These are phyloP conservation scores for Anisognathus igniventris DNA, from an alignment of 2,797 vertebrate species.

Conservation along the genomic window DNA sequence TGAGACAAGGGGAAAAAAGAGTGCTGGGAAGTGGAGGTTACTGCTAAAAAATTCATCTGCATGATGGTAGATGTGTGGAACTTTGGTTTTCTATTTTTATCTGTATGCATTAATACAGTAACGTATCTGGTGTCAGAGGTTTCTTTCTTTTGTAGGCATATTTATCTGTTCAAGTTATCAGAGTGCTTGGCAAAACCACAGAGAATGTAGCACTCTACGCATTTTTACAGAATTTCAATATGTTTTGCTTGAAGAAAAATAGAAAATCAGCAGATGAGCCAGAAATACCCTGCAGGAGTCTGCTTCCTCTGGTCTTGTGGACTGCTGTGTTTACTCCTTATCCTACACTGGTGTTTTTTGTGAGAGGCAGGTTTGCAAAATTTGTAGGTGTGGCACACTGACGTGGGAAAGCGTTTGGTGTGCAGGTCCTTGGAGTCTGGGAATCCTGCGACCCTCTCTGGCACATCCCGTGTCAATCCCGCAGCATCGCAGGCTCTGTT, in stretches of 20 bases:
- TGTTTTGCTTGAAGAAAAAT: neutral
- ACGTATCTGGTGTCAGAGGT: neutral
- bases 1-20: accelerated
- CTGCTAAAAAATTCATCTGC: neutral
- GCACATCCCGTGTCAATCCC: accelerated
- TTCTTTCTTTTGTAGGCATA: neutral
- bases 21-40: neutral
- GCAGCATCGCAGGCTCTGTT: neutral
- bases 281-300: neutral
- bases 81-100: neutral
- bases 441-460: accelerated
- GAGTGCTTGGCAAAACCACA: neutral
- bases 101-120: neutral
- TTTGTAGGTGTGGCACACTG: accelerated
- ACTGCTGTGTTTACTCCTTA: accelerated
- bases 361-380: accelerated
- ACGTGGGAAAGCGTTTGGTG: accelerated
- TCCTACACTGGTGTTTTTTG: accelerated
- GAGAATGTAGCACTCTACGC: neutral
- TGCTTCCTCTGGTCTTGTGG: neutral
- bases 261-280: neutral
- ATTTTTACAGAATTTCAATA: neutral
- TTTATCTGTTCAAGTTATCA: neutral
- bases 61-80: neutral
- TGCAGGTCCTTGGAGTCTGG: accelerated